Base-by-base conservation (phyloP, 64 coral and sea anemone genomes). In the Actinia tenebrosa region DNA sequence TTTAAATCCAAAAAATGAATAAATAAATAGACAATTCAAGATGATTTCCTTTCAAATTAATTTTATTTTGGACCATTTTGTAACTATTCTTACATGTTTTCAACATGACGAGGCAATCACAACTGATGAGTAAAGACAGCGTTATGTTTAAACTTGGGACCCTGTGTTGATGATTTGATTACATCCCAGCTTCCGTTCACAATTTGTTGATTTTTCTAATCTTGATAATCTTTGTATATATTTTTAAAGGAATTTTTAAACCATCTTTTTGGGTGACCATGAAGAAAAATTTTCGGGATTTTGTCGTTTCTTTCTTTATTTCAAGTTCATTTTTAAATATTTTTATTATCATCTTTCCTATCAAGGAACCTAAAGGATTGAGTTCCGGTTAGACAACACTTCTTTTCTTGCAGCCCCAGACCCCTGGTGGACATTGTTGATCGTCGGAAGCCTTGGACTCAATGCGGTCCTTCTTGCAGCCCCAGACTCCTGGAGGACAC, bases 361-460 rank as follows among this genome's bases (percentile, higher is more conserved):
- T 27, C 56, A 58, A 58, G 23, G 27, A 42, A 75, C 10, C 69
- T 75, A 75, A 37, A 30, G 10, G 10, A 2, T 75, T 15, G 11
- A 26, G 27, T 10, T 42, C 2, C 37, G n/a, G 13, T 75, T 30
- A 75, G 25, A 11, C 69, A 46, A 83, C 50, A 53, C 60, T 80
- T 8, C 85, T 71, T 52, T 84, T 86, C 53, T 92, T 92, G n/a
- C 90, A 91, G 59, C 90, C 89, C 89, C 89, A 91, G 56, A 91
- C 89, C 13, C 89, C 89, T 52, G 89, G 90, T 47, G 64, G 85
- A 42, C 85, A 86, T 26, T 87, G 44, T 61, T 46, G 59, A 19
- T 87, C 79, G 17, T 45, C 77, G 14, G 59, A 55, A 20, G 54
- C 7, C 14, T 27, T 80, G 71, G 53, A 27, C 56, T 80, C 85